Percentiles rank a stretch among this genome's conserved stretches.
Evolutionary conservation across 2,888 invertebrate genomes (phyloP).

Genomic region (Sminthurides aquaticus): DNA sequence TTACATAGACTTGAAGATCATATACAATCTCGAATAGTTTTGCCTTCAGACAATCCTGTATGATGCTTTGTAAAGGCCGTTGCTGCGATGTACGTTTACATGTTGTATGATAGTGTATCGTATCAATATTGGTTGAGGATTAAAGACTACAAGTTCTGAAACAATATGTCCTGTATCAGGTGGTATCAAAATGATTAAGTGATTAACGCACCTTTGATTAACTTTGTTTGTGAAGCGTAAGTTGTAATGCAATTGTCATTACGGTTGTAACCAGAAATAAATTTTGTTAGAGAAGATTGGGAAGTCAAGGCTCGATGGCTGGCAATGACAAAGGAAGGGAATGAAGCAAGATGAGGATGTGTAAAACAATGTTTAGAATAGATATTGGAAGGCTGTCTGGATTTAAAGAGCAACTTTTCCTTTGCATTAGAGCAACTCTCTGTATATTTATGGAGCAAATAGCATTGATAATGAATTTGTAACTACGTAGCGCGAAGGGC

Average conservation of each 20-base stretch:
- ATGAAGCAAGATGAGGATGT: neutral
- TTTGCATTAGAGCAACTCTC: neutral
- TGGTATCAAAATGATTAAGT: neutral
- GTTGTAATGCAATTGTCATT: too few relatives aligned
- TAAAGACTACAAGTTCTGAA: too few relatives aligned
- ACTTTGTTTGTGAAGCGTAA: too few relatives aligned
- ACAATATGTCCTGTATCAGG: too few relatives aligned
- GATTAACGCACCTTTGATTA: neutral
- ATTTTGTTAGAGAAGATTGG: too few relatives aligned
- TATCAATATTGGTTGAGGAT: neutral
- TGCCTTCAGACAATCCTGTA: too few relatives aligned
- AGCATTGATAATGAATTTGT: slow-evolving; percentile 11
- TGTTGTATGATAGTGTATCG: neutral
- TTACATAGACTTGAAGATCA: too few relatives aligned
- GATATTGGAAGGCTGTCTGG: neutral
- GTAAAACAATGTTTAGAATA: neutral
- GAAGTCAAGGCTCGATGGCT: neutral
- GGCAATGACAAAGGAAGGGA: neutral
- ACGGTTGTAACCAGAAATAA: too few relatives aligned
- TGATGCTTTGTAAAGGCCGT: too few relatives aligned
- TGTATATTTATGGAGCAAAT: neutral
- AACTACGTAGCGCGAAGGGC: slow-evolving; percentile 8
- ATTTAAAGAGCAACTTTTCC: neutral
- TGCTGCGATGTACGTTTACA: neutral
- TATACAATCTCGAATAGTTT: too few relatives aligned